A percentile compares a stretch with the other conserved stretches of the same genome.
phyloP scores from a whole-genome alignment of 2,888 invertebrate genomes.

The Rutpela maculata region DNA sequence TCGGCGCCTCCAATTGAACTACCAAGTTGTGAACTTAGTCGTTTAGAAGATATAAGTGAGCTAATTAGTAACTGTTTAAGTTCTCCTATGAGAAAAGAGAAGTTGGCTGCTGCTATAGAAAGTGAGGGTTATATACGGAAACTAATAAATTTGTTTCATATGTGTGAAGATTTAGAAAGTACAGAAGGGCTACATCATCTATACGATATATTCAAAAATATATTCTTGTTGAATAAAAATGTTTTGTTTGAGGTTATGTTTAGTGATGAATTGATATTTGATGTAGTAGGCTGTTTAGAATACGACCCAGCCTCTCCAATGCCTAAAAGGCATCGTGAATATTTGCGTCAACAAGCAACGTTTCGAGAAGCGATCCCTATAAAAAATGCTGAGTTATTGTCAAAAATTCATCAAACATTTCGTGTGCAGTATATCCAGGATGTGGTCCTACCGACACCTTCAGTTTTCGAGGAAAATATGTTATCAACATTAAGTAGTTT shows the following conservation, averaged over 20 bases:
- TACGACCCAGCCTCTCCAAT: constrained; percentile 93
- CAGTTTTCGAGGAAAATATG: constrained; percentile 99
- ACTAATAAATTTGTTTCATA: constrained; percentile 94
- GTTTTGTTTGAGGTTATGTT: constrained; percentile 98
- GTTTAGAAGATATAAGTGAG: constrained; percentile 96
- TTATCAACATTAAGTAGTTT: constrained; percentile 98
- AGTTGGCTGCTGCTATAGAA: constrained; percentile 94
- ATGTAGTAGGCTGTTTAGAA: constrained; percentile 98
- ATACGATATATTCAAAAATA: constrained; percentile 98
- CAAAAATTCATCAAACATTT: constrained; percentile 99
- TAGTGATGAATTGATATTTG: constrained; percentile 96
- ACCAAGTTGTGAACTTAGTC: constrained; percentile 95
- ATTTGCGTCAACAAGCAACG: constrained; percentile 93
- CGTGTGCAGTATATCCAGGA: constrained; percentile 99
- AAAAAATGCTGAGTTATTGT: constrained; percentile 93
- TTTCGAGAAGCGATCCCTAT: constrained; percentile 97
- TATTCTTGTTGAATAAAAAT: constrained; percentile 98
- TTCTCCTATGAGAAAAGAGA: constrained; percentile 94
- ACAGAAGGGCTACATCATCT: constrained; percentile 95
- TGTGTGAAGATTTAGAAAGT: constrained; percentile 98
- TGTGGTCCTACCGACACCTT: constrained; percentile 98
- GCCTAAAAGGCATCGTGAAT: constrained; percentile 96
- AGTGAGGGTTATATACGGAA: constrained; percentile 97
- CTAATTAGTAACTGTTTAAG: constrained; percentile 91
- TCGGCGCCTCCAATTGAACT: constrained; percentile 95